Conservation (phyloP, 1,140 invertebrate species). For the Mycetomoellerius zeteki region DNA sequence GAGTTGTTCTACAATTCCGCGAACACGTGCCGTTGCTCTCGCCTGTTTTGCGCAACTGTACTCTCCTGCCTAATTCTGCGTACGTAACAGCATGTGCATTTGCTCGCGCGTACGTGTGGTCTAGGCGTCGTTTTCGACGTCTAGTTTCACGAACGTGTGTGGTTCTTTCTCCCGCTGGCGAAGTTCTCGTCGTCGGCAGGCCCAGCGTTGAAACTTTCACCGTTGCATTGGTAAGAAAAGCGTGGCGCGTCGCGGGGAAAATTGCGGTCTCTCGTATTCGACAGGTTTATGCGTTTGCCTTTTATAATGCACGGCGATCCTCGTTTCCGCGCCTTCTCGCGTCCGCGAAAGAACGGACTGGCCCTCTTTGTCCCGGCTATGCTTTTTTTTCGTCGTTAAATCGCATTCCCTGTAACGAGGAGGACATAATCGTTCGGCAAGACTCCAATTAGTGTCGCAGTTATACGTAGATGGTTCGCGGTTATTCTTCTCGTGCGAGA, state of each 20-base stretch:
- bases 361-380: not conserved
- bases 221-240: conserved; percentile 38
- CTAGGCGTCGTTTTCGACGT: conserved; percentile 33
- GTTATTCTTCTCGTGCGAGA: conserved; percentile 32
- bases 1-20: conserved; percentile 11
- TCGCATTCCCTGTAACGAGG: conserved; percentile 30
- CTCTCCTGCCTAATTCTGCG: conserved; percentile 19
- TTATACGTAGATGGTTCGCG: conserved; percentile 9
- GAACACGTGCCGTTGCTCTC: conserved; percentile 37
- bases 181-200: not conserved
- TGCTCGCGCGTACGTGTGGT: not conserved
- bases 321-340: not conserved
- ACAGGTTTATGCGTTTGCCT: conserved; percentile 47
- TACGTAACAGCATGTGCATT: conserved; percentile 22
- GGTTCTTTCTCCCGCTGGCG: conserved; percentile 14
- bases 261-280: conserved; percentile 38
- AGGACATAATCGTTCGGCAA: conserved; percentile 29
- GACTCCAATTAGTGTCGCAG: conserved; percentile 43
- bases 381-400: conserved; percentile 54
- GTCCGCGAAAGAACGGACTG: conserved; percentile 5
- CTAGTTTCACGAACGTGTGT: conserved; percentile 10
- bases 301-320: conserved; percentile 38
- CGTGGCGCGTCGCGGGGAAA: conserved; percentile 26
- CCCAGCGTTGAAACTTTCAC: conserved; percentile 50
- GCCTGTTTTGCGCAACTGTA: not conserved